Percentiles rank a stretch among this genome's conserved stretches.
Evolutionary conservation across 2,797 vertebrate genomes (phyloP).

Genomic region (Benthosema pterotum): DNA sequence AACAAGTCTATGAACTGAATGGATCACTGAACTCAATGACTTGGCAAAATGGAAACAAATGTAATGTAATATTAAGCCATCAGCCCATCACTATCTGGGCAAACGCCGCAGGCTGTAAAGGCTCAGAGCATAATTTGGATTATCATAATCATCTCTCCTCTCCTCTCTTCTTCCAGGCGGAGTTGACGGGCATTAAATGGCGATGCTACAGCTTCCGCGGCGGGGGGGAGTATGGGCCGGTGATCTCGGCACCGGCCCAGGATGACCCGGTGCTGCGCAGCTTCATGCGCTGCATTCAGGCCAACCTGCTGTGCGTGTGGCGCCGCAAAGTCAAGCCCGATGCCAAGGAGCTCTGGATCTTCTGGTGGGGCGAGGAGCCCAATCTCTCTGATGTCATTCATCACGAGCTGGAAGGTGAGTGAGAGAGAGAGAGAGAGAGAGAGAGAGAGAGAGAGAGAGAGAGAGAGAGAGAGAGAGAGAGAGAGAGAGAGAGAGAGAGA

Average conservation of each 20-base stretch:
- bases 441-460: slow-evolving; percentile 83
- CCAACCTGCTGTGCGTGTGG: slow-evolving; percentile 97
- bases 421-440: slow-evolving; percentile 12
- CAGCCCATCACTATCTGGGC: no score
- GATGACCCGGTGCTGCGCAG: slow-evolving; percentile 97
- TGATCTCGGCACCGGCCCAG: slow-evolving; percentile 97
- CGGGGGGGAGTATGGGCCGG: slow-evolving; percentile 92
- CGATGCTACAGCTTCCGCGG: slow-evolving; percentile 95
- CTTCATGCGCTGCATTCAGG: slow-evolving; percentile 96
- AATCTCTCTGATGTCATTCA: slow-evolving; percentile 94
- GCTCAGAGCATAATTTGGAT: no score
- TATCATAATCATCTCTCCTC: slow-evolving; percentile 5
- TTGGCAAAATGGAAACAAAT: no score
- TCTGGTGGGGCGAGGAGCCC: slow-evolving; percentile 98
- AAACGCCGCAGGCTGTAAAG: no score
- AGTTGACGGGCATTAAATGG: slow-evolving; percentile 99
- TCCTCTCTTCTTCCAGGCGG: slow-evolving; percentile 79
- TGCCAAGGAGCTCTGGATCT: slow-evolving; percentile 97
- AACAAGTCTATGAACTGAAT: no score
- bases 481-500: no score
- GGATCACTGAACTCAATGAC: slow-evolving; percentile 2
- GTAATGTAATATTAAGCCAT: no score
- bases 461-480: slow-evolving; percentile 83
- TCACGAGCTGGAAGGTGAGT: slow-evolving; percentile 94
- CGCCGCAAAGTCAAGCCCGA: slow-evolving; percentile 92